Base-by-base conservation (phyloP, 2,113 vertebrate species). In the Callopanchax toddi region DNA sequence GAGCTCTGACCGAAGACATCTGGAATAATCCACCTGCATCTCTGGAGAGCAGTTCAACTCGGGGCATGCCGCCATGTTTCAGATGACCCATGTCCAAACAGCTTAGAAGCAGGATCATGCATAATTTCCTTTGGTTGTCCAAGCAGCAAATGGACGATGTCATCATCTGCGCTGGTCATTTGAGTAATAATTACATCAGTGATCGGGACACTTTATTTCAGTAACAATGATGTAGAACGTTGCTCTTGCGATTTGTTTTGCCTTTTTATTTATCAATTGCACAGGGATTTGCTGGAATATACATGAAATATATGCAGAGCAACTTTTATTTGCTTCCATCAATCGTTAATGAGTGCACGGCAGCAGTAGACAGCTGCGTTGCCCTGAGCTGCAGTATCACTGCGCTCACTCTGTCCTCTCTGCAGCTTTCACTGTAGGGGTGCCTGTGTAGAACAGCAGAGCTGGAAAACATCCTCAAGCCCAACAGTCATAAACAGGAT, bases 401-500 rank as follows among this genome's bases (percentile, higher is more conserved):
- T 49, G 72, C 80, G 81, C 61, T 23, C n/a, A 61, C 15, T 23
- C 64, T 78, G 80, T 87, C 74, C 74, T 80, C 84, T 87, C 74
- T 25, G 29, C 40, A 71, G 68, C 71, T 52, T 73, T 76, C 1
- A 54, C 83, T 74, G 67, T 53, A 55, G 78, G 78, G 46, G 54
- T 7, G 39, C 11, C 67, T 78, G 70, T 78, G 84, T 56, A 62
- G 76, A 86, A 89, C 81, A 79, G 86, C 76, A 68, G 74, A 79
- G 76, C 76, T 54, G 53, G 74, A 85, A 91, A 88, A 87, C 83
- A 89, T 89, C 87, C 88, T 77, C 48, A 73, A 84, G 87, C 74
- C 74, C 68, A 73, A 80, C 75, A 76, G 76, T 76, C 81, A 86
- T 89, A 86, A 91, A 91, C 86, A 83, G 74, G 84, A 91, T 85